Evolutionary conservation across 2,797 vertebrate genomes (phyloP).

Genomic region (Pteronotus mesoamericanus): DNA sequence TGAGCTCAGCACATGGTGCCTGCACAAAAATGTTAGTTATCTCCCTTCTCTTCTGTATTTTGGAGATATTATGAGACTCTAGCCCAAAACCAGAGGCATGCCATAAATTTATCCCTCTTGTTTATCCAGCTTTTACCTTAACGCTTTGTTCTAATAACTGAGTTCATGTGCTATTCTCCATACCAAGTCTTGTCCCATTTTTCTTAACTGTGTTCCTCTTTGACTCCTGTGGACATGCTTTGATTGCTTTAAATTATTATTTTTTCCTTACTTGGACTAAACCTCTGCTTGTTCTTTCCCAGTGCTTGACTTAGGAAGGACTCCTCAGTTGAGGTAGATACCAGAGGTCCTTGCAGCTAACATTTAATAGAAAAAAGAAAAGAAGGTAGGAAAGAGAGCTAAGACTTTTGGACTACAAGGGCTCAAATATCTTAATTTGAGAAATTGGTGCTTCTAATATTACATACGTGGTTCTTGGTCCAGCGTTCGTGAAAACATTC

Average conservation of each 20-base stretch:
- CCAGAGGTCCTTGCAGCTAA: neutral
- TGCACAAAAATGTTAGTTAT: neutral
- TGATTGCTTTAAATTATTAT: neutral
- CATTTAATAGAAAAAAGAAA: neutral
- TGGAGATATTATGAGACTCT: neutral
- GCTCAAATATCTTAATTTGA: neutral
- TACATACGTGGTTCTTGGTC: neutral
- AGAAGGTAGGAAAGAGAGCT: neutral
- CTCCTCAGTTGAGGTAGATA: neutral
- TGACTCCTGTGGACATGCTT: neutral
- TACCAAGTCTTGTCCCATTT: neutral
- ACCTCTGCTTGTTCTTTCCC: neutral
- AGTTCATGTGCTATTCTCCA: neutral
- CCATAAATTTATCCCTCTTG: neutral
- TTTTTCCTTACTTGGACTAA: neutral
- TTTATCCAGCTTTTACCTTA: neutral
- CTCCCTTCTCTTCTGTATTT: neutral
- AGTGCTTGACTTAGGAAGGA: neutral
- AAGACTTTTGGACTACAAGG: neutral
- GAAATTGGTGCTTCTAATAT: neutral
- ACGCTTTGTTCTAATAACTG: neutral
- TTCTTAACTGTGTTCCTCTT: rapidly evolving
- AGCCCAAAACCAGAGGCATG: neutral
- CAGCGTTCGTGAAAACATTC: neutral
- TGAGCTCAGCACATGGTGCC: neutral